Evolutionary conservation across 2,797 vertebrate genomes (phyloP).

Genomic region (Mastacembelus armatus): DNA sequence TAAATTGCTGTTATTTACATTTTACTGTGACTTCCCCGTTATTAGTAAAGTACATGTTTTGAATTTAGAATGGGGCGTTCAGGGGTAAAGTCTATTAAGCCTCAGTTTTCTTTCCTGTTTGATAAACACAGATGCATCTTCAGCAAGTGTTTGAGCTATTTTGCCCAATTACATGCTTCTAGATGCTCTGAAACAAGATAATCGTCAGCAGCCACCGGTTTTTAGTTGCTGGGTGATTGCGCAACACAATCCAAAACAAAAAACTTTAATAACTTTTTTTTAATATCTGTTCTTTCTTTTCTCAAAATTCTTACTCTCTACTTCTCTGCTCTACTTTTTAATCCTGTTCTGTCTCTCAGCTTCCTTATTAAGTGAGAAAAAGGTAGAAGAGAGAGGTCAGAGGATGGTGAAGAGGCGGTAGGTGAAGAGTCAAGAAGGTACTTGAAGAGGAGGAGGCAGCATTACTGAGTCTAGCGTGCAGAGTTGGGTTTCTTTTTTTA

Average conservation of each 20-base stretch:
- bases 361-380: conserved; percentile 77
- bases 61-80: conserved; percentile 1
- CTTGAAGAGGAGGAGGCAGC: conserved; percentile 61
- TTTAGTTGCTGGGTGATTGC: conserved; percentile 6
- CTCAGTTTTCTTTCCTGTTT: not conserved
- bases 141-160: conserved; percentile 3
- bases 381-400: conserved; percentile 35
- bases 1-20: conserved; percentile 15
- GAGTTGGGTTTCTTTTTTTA: conserved; percentile 34
- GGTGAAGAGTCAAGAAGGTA: conserved; percentile 37
- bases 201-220: not conserved
- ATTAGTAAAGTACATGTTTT: conserved; percentile 21
- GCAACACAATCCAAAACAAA: not conserved
- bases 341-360: conserved; percentile 59
- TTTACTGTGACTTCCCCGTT: conserved; percentile 14
- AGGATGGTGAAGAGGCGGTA: conserved; percentile 20
- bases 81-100: not conserved
- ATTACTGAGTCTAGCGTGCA: conserved; percentile 42
- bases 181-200: not conserved
- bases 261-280: not conserved
- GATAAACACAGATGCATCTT: not conserved
- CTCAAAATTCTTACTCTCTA: not conserved
- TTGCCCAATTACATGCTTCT: conserved; percentile 15
- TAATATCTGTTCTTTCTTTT: not conserved
- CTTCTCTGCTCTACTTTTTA: conserved; percentile 16